phyloP scores from a whole-genome alignment of 2,113 vertebrate species.

The Hirundichthys speculiger region DNA sequence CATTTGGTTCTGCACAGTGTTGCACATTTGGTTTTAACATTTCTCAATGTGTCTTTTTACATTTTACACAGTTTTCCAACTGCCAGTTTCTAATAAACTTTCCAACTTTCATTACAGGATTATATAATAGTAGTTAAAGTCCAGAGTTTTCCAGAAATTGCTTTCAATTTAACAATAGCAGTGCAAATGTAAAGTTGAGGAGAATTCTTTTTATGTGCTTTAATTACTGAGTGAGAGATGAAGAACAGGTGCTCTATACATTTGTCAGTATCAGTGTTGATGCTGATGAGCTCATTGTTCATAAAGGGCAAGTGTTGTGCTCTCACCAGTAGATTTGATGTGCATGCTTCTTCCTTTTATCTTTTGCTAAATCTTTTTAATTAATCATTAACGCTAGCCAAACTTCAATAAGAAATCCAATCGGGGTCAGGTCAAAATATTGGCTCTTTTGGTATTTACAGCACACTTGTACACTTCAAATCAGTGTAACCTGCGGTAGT shows the following conservation, averaged over 20 bases:
- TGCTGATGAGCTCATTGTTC: background rate
- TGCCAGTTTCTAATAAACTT: no score
- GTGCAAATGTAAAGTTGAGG: no score
- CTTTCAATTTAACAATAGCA: no score
- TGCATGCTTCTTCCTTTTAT: constrained; percentile 34
- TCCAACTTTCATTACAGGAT: no score
- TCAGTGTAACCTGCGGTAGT: constrained; percentile 54
- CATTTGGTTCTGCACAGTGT: background rate
- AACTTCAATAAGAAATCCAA: constrained; percentile 63
- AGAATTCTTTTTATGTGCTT: no score
- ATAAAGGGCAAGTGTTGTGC: constrained; percentile 17
- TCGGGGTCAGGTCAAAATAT: constrained; percentile 60
- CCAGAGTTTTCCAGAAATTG: no score
- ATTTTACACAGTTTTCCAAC: no score
- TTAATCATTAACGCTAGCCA: constrained; percentile 76
- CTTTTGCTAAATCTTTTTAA: constrained; percentile 50
- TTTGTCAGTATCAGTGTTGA: background rate
- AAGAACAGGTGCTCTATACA: background rate
- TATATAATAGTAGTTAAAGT: no score
- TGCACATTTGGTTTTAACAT: background rate
- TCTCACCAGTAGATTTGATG: constrained; percentile 20
- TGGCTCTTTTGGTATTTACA: constrained; percentile 73
- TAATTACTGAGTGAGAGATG: no score
- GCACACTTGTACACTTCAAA: constrained; percentile 53
- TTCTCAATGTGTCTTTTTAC: background rate